Conservation (phyloP, 2,888 invertebrate species). For the Tyria jacobaeae region DNA sequence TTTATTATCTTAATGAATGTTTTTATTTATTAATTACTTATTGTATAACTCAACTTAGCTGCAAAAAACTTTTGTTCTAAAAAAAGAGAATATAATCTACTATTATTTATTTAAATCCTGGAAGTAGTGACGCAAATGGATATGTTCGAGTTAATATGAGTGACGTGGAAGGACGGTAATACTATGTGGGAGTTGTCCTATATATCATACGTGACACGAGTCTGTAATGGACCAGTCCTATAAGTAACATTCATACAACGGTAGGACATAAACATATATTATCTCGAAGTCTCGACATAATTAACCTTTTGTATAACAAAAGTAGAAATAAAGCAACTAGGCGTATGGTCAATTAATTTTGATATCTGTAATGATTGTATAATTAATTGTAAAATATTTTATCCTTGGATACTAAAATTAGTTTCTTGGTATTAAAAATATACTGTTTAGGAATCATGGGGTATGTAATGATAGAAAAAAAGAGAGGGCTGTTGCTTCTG, state of each 20-base stretch:
- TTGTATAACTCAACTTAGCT: not conserved
- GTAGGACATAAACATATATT: slow-evolving; percentile 39
- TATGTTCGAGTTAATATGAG: slow-evolving; percentile 36
- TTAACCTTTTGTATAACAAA: not conserved
- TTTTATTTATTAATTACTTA: not conserved
- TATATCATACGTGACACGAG: no score
- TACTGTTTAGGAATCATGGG: no score
- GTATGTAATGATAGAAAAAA: no score
- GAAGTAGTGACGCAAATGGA: slow-evolving; percentile 18
- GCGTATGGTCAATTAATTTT: no score
- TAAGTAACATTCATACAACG: slow-evolving; percentile 30
- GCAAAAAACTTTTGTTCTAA: slow-evolving; percentile 1
- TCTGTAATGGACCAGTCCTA: slow-evolving; percentile 27
- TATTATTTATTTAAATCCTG: slow-evolving; percentile 33
- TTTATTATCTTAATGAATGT: no score
- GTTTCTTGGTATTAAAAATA: no score
- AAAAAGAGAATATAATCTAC: slow-evolving; percentile 19
- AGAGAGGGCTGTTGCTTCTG: no score
- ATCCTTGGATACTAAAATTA: no score
- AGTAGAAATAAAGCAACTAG: not conserved
- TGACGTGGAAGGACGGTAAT: slow-evolving; percentile 37
- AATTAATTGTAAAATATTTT: no score
- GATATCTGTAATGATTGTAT: no score
- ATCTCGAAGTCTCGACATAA: slow-evolving; percentile 11
- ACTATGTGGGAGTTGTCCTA: slow-evolving; percentile 29